Evolutionary conservation across 2,797 vertebrate genomes (phyloP).

Genomic region (Sebastes hubbsi): DNA sequence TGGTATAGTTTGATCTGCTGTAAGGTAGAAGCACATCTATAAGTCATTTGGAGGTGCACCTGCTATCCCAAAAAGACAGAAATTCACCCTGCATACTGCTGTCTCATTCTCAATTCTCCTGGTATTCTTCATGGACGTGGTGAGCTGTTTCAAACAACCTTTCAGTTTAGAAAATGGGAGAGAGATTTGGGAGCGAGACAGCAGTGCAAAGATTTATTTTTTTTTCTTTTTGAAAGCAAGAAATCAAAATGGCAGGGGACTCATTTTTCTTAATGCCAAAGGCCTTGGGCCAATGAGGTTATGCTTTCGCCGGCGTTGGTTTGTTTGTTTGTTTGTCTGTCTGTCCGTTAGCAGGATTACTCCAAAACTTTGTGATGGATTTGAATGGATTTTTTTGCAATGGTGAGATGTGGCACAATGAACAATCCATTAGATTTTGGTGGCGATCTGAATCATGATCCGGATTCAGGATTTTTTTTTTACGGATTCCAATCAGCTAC

Average conservation of each 20-base stretch:
- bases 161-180: background rate
- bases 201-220: background rate
- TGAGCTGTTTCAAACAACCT: background rate
- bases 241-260: background rate
- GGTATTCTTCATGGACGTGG: background rate
- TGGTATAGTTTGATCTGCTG: background rate
- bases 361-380: fast-evolving
- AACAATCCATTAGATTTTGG: too few species aligned
- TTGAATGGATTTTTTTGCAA: too few species aligned
- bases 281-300: too few species aligned
- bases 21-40: background rate
- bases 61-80: background rate
- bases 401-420: too few species aligned
- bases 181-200: background rate
- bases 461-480: too few species aligned
- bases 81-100: background rate
- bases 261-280: too few species aligned
- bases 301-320: too few species aligned
- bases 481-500: too few species aligned
- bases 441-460: too few species aligned
- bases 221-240: background rate
- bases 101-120: background rate
- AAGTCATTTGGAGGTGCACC: background rate
- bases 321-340: too few species aligned
- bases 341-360: too few species aligned